Evolutionary conservation across 2,888 invertebrate species (phyloP).

Genomic region (Ischnura elegans): DNA sequence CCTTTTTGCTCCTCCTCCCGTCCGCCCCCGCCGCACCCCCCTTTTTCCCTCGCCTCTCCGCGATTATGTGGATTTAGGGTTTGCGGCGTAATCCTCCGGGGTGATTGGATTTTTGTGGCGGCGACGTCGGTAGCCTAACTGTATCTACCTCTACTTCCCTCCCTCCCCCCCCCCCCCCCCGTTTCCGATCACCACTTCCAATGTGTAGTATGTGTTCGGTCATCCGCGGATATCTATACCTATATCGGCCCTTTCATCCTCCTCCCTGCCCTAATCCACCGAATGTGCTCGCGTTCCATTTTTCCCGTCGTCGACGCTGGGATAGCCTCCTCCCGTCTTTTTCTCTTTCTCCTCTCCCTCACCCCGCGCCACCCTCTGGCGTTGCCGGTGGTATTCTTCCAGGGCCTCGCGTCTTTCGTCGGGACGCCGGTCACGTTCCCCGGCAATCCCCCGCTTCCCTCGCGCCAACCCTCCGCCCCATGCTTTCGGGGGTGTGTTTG

Average conservation of each 20-base stretch:
- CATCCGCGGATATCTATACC: neutral
- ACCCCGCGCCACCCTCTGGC: too few relatives aligned
- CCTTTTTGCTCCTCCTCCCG: neutral
- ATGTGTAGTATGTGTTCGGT: neutral
- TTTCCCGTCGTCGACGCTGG: neutral
- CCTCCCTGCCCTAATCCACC: neutral
- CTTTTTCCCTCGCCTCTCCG: neutral
- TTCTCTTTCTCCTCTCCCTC: too few relatives aligned
- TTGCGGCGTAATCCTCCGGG: slow-evolving; percentile 47
- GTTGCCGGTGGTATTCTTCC: neutral
- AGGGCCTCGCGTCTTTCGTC: neutral
- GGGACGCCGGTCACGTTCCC: slow-evolving; percentile 57
- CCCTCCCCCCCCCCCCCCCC: neutral
- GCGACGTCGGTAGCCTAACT: slow-evolving; percentile 13
- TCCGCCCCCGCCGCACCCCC: neutral
- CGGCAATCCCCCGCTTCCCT: neutral
- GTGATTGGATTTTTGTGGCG: slow-evolving; percentile 65
- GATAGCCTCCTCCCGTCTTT: neutral
- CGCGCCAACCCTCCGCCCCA: neutral
- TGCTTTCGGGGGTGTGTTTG: neutral
- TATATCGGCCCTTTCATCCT: neutral
- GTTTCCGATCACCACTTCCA: neutral
- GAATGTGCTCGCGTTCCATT: neutral
- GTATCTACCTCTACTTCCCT: too few relatives aligned
- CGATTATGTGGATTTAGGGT: slow-evolving; percentile 65